Percentiles rank a stretch among this genome's conserved stretches.
Evolutionary conservation across 2,113 vertebrate species (phyloP).

Genomic region (Elephas maximus): DNA sequence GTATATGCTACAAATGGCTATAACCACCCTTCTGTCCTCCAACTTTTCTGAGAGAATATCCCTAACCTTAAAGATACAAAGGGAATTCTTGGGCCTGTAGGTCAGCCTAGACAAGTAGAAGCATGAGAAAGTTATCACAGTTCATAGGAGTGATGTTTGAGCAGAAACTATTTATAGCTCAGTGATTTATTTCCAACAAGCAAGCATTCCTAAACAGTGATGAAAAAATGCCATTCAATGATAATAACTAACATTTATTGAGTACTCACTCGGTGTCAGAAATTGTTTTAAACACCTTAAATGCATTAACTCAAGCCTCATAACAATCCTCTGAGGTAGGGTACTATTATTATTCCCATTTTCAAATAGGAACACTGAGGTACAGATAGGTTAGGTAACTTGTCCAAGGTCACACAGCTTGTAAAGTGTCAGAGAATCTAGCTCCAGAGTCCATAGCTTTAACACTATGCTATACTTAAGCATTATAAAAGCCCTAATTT

Average conservation of each 20-base stretch:
- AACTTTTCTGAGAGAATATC: neutral
- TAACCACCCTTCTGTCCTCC: neutral
- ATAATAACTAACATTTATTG: conserved; percentile 19
- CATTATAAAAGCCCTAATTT: neutral
- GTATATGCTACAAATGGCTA: neutral
- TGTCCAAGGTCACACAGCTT: neutral
- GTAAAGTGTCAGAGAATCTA: neutral
- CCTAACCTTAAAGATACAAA: neutral
- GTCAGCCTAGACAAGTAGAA: neutral
- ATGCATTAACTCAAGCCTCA: neutral
- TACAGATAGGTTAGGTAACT: neutral
- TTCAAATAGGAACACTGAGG: neutral
- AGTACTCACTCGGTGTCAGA: neutral
- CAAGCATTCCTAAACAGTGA: neutral
- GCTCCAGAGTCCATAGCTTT: neutral
- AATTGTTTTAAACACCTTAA: neutral
- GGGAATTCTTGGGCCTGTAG: neutral
- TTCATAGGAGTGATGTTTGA: neutral
- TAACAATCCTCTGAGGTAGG: neutral
- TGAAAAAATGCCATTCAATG: neutral
- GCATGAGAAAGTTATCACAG: neutral
- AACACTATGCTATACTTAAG: neutral
- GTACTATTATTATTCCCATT: neutral
- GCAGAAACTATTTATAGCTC: neutral
- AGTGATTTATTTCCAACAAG: neutral